A percentile compares a stretch with the other conserved stretches of the same genome.
Evolutionary conservation across 2,113 vertebrate species (phyloP).

Genomic region (Cephalophus harveyi): DNA sequence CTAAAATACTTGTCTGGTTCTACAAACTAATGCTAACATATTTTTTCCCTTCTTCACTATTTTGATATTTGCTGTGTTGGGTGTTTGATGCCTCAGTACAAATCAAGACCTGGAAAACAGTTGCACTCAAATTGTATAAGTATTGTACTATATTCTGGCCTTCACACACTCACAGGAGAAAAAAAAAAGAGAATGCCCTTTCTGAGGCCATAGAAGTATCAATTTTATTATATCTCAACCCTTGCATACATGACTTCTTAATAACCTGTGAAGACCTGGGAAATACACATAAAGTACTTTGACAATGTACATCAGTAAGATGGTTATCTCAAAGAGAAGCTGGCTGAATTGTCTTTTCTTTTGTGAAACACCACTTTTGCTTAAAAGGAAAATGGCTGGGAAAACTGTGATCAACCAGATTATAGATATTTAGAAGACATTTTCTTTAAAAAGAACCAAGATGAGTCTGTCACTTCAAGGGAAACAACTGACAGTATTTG

Average conservation of each 20-base stretch:
- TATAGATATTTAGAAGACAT: background rate
- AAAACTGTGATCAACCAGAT: background rate
- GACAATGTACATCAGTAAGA: accelerated
- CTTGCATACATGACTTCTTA: background rate
- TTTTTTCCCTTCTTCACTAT: background rate
- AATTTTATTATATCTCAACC: background rate
- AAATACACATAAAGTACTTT: too few relatives aligned
- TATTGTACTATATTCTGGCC: background rate
- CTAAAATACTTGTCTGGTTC: background rate
- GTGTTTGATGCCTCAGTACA: background rate
- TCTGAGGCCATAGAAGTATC: background rate
- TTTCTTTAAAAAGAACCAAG: background rate
- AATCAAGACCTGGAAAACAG: too few relatives aligned
- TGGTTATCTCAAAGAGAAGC: background rate
- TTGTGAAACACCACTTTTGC: background rate
- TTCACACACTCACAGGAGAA: background rate
- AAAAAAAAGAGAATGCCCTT: background rate
- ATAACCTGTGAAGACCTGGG: background rate
- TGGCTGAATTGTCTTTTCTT: background rate
- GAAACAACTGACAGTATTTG: background rate
- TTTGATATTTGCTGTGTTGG: background rate
- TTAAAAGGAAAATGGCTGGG: background rate
- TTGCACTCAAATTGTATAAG: too few relatives aligned
- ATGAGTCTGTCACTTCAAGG: background rate
- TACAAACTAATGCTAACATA: background rate